Base-by-base conservation (phyloP, 30 jellyfish, hydroid and myxozoan genomes). In the Pelagia noctiluca region DNA sequence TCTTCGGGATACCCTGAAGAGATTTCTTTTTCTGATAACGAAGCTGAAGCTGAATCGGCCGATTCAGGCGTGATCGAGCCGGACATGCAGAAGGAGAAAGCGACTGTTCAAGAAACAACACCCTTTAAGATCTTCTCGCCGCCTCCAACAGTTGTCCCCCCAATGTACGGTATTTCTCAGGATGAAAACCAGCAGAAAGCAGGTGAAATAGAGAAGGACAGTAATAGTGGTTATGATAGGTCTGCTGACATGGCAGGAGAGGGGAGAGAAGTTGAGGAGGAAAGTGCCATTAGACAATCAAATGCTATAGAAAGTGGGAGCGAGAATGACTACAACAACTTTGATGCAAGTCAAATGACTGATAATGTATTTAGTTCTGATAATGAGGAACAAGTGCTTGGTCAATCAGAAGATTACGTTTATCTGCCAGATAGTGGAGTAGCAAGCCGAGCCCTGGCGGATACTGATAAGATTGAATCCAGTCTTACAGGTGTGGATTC, bases 1-100 rank as follows among this genome's bases (percentile, higher is more conserved):
- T 82, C 92, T 25, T 82, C 80, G 5, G 92, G 86, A 1, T 68
- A 49, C 48, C 85, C 80, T 5, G 92, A 82, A 70, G 92, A 82
- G 72, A 24, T 69, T 37, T 63, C 32, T 3, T 76, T 47, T 49
- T 49, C 85, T 22, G 89, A 86, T 42, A 71, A 67, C 49, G 90
- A 76, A 11, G 86, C 84, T 3, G 50, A 23, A 24, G 89, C 86
- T 2, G 90, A 75, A 35, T 67, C 88, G 0, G 49, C 54, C 47
- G 89, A 82, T 60, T 82, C 92, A 16, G 92, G 92, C 22, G 92
- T 82, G 30, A 54, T 82, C 47, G 95, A 72, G 72, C 65, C 47
- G 4, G 88, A 84, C 23, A 52, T 84, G 33, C 73, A 68, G 64
- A 83, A 72, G 47, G 88, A 73, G 52, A 57, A 84, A 19, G 69